Evolutionary conservation across 2,113 vertebrate species (phyloP).

Genomic region (Gymnobelideus leadbeateri): DNA sequence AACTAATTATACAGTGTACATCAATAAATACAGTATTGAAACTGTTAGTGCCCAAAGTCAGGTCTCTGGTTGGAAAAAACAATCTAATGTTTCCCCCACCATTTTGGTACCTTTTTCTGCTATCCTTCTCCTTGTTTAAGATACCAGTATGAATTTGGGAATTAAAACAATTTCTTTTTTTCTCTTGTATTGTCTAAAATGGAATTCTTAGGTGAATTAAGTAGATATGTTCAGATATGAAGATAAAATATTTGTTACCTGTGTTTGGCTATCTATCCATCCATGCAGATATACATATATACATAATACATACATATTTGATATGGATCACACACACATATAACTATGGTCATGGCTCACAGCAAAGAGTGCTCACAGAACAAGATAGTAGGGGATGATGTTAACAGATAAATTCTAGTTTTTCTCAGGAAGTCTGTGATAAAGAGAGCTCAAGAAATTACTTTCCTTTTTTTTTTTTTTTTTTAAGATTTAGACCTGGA

Average conservation of each 20-base stretch:
- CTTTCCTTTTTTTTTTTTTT: constrained; percentile 27
- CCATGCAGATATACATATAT: background rate
- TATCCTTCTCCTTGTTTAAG: background rate
- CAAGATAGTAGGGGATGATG: background rate
- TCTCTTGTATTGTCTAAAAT: constrained; percentile 2
- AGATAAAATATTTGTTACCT: background rate
- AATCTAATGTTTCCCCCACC: background rate
- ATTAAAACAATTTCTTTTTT: constrained; percentile 18
- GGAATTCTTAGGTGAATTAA: constrained; percentile 39
- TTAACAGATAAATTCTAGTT: background rate
- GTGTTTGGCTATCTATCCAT: background rate
- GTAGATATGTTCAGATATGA: constrained; percentile 26
- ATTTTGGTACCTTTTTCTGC: background rate
- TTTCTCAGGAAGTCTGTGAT: constrained; percentile 9
- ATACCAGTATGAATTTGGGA: background rate
- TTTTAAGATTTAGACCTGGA: background rate
- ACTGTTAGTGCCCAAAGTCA: background rate
- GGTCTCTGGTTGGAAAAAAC: constrained; percentile 24
- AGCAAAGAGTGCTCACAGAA: constrained; percentile 32
- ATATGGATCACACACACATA: constrained; percentile 46
- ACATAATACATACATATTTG: background rate
- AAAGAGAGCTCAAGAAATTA: constrained; percentile 48
- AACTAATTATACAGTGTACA: background rate
- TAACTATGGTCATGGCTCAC: background rate
- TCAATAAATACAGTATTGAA: constrained; percentile 31